phyloP scores from a whole-genome alignment of 2,888 invertebrate species.

The Aphelenchoides bicaudatus region DNA sequence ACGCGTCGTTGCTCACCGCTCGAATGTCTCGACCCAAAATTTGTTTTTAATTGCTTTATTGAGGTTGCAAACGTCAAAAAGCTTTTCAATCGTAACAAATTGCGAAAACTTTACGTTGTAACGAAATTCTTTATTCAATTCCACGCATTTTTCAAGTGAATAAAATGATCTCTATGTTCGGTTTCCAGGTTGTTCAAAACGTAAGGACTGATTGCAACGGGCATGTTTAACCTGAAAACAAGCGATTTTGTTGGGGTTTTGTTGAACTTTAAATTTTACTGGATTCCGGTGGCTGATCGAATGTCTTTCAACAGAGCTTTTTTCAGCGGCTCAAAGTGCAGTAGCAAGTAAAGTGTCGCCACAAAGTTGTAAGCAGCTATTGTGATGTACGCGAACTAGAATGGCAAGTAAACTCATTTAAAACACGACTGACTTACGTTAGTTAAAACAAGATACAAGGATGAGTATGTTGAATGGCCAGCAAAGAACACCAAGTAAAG shows the following conservation, averaged over 20 bases:
- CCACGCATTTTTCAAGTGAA: not conserved
- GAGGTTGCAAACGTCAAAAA: not conserved
- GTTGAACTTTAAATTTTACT: no score
- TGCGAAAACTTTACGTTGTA: no score
- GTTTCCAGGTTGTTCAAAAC: not conserved
- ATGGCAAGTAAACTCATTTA: not conserved
- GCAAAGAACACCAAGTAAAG: conserved; percentile 8
- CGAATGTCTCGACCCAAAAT: not conserved
- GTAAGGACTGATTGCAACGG: not conserved
- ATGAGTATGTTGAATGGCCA: not conserved
- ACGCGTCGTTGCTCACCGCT: conserved; percentile 1
- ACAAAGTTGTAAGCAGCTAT: conserved; percentile 4
- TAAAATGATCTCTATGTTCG: conserved; percentile 4
- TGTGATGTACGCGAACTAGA: conserved; percentile 8
- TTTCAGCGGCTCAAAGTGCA: conserved; percentile 6
- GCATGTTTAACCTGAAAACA: not conserved
- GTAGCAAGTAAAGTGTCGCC: not conserved
- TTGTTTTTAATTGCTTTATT: not conserved
- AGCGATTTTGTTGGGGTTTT: no score
- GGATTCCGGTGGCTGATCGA: not conserved
- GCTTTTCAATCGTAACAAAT: not conserved
- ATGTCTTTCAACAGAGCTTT: not conserved
- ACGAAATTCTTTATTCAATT: not conserved
- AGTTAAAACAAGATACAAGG: not conserved
- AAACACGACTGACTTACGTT: not conserved